Base-by-base conservation (phyloP, 2,113 vertebrate genomes). In the Neolamprologus sp. region DNA sequence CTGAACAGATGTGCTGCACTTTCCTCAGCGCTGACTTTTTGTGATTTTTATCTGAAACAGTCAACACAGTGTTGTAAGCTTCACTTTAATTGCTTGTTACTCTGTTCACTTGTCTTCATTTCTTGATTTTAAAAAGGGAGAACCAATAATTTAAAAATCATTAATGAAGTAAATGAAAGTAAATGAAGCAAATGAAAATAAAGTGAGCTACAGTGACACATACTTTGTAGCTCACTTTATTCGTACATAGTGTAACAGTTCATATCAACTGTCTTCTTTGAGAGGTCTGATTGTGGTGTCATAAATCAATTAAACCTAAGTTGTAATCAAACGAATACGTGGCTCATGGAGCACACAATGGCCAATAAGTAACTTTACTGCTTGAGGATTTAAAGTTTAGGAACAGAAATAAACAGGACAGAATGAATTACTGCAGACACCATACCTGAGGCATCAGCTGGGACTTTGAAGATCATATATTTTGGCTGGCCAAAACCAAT, bases 401-500 rank as follows among this genome's bases (percentile, higher is more conserved):
- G 40, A 75, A 47, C 21, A 49, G 4, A 28, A 49, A 65, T 37
- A 65, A 65, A 37, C 33, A 37, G 33, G 60, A 65, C 60, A 65
- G 19, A 65, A 65, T 37, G 4, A 37, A 13, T 40, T 68, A 14
- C 8, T 68, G 7, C 13, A 35, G 21, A 19, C 68, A 42, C 8
- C 7, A 1, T 95, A 99, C 98, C 98, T 94, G 97, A 93, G 4
- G 86, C 91, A 3, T 93, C 23, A 2, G 96, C 86, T 3, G 98
- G 97, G 84, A 99, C 97, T 91, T 97, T 98, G 92, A 99, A 98
- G 8, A 99, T 87, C 81, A 98, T 17, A 2, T 98, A 99, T 80
- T 97, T 98, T 3, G 99, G 98, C 68, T 85, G 96, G 19, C 97
- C 97, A 23, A 98, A 94, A 80, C 97, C 96, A 87, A 97, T 95